Evolutionary conservation across 2,888 invertebrate species (phyloP), one percentile per base, ranked within the genome.

Genomic region (Melinopterus prodromus): DNA sequence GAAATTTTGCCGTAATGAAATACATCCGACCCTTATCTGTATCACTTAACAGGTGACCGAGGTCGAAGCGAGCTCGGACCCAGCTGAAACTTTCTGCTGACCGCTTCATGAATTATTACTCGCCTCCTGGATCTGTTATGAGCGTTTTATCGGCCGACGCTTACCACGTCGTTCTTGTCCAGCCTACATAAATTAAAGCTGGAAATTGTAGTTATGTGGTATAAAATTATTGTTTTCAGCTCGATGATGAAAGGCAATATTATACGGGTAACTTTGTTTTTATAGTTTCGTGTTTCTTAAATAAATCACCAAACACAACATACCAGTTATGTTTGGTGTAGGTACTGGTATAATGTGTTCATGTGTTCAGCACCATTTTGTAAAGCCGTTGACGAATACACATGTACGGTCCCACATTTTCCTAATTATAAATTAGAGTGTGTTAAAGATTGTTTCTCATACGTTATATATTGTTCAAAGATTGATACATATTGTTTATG

Each of bases 11-110:
- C 7, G 53, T 53, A 53, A 53, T 53, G 53, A 53, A 53, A 53
- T 53, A 53, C 53, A 53, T 53, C 53, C 53, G 53, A 53, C 53
- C 53, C 53, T 53, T 53, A 53, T 53, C 53, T 53, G 53, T 53
- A 53, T 53, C 53, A 53, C 53, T 53, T 53, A 53, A 53, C 53
- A 53, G 53, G 53, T 53, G 53, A 53, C 53, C 53, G 53, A 53
- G 53, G 53, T 7, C 53, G 53, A 53, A 53, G 12, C 53, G 53
- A 7, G 53, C 9, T 12, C 53, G 12, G 53, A 7, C 53, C 53
- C 53, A 53, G 53, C 53, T 53, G 53, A 53, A 53, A 53, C 2
- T 53, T 38, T 53, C 53, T 53, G 53, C 53, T 53, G 53, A 53
- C 53, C 53, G 53, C 53, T 53, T 53, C 53, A 53, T 53, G 53